phyloP scores from a whole-genome alignment of 2,888 invertebrate genomes.

The Mesochorus sp. region DNA sequence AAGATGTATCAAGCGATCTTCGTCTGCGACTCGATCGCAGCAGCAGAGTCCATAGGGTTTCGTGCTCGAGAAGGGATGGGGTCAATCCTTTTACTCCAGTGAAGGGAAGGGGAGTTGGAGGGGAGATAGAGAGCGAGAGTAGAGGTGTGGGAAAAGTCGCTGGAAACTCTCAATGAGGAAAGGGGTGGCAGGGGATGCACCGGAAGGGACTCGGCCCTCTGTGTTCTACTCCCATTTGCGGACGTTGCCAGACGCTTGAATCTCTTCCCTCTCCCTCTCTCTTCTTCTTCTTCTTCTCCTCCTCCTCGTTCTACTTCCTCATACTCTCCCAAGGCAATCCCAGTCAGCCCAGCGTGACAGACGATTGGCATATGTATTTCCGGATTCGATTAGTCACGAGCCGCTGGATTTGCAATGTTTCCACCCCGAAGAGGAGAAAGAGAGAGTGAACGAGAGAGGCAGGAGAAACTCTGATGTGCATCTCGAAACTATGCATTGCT shows the following conservation, averaged over 20 bases:
- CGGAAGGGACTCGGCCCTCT: not conserved
- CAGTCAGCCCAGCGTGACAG: constrained; percentile 62
- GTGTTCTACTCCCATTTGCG: not conserved
- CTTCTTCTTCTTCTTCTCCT: constrained; percentile 4
- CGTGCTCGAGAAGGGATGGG: not conserved
- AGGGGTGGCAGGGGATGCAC: constrained; percentile 14
- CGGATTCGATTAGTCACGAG: constrained; percentile 71
- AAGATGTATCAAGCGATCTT: not conserved
- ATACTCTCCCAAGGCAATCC: constrained; percentile 39
- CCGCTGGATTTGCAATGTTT: constrained; percentile 59
- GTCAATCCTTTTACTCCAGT: constrained; percentile 9
- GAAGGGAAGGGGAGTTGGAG: no score
- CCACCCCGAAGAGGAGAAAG: constrained; percentile 37
- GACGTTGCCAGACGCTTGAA: constrained; percentile 28
- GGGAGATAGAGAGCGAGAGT: no score
- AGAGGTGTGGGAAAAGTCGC: constrained; percentile 12
- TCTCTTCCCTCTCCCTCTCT: constrained; percentile 4
- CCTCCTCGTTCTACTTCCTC: not conserved
- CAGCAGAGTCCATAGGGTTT: not conserved
- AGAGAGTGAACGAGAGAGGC: no score
- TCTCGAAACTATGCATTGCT: no score
- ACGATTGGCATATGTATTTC: constrained; percentile 72
- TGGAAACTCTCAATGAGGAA: constrained; percentile 33
- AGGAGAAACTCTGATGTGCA: constrained; percentile 24
- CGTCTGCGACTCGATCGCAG: not conserved